phyloP scores from a whole-genome alignment of 1,140 invertebrate genomes.

The Drosophila tsacasi region DNA sequence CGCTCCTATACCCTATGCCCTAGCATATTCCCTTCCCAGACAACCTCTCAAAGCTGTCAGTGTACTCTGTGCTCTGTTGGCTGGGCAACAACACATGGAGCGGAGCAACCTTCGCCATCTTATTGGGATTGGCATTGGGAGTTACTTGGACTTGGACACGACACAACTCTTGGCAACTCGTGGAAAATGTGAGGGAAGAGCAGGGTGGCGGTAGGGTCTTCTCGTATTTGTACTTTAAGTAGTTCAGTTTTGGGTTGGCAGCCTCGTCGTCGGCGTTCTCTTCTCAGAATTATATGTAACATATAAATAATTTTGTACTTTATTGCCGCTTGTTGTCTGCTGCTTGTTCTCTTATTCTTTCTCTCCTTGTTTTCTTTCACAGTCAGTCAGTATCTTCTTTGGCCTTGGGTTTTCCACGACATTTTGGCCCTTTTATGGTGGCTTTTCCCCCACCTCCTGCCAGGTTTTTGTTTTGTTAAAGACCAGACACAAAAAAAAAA shows the following conservation, averaged over 20 bases:
- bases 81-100: conserved; percentile 39
- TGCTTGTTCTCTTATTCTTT: conserved; percentile 14
- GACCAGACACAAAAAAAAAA: background rate
- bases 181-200: background rate
- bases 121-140: conserved; percentile 18
- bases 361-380: background rate
- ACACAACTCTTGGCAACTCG: conserved; percentile 38
- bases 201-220: background rate
- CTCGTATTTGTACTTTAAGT: conserved; percentile 25
- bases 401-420: conserved; percentile 2
- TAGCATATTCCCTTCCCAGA: conserved; percentile 22
- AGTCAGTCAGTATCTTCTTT: conserved; percentile 5
- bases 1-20: background rate
- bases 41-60: conserved; percentile 52
- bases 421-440: conserved; percentile 25
- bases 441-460: background rate
- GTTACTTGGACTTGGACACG: conserved; percentile 46
- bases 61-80: conserved; percentile 13
- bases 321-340: conserved; percentile 33
- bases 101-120: conserved; percentile 33
- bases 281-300: conserved; percentile 63
- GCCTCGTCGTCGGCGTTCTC: conserved; percentile 7
- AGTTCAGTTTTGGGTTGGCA: conserved; percentile 35
- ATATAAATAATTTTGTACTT: conserved; percentile 52
- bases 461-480: background rate